phyloP scores from a whole-genome alignment of 1,140 invertebrate species.

The Choristoneura fumiferana region DNA sequence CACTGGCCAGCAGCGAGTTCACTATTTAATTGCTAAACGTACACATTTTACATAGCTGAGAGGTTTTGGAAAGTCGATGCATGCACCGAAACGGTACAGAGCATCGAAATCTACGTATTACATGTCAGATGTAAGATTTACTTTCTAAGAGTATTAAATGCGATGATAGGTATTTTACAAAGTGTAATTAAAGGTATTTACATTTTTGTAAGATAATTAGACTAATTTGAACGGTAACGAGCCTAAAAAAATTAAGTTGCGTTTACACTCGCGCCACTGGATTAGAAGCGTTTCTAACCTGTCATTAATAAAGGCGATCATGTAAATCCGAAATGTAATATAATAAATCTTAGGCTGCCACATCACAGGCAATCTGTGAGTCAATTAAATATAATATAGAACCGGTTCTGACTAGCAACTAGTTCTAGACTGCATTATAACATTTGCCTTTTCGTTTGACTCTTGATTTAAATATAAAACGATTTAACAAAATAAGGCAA shows the following conservation, averaged over 20 bases:
- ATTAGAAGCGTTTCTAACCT: not conserved
- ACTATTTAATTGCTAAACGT: slow-evolving; percentile 29
- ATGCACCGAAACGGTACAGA: slow-evolving; percentile 53
- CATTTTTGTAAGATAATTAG: slow-evolving; percentile 9
- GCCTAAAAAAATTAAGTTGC: no score
- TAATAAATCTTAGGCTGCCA: not conserved
- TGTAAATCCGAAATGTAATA: not conserved
- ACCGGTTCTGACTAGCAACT: not conserved
- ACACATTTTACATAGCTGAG: slow-evolving; percentile 36
- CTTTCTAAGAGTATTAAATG: slow-evolving; percentile 40
- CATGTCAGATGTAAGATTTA: slow-evolving; percentile 28
- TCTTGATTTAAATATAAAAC: no score
- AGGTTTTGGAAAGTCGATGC: slow-evolving; percentile 67
- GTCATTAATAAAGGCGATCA: not conserved
- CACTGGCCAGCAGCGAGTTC: slow-evolving; percentile 23
- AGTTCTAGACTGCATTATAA: no score
- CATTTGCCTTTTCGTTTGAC: no score
- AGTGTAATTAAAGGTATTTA: slow-evolving; percentile 6
- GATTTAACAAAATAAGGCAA: not conserved
- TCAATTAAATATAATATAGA: not conserved
- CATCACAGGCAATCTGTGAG: not conserved
- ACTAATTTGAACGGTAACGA: not conserved
- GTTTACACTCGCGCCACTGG: no score
- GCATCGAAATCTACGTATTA: slow-evolving; percentile 31
- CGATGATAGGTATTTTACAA: slow-evolving; percentile 18